Evolutionary conservation across 2,888 invertebrate genomes (phyloP), one percentile per base, ranked within the genome.

Genomic region (Tipula vernalis): DNA sequence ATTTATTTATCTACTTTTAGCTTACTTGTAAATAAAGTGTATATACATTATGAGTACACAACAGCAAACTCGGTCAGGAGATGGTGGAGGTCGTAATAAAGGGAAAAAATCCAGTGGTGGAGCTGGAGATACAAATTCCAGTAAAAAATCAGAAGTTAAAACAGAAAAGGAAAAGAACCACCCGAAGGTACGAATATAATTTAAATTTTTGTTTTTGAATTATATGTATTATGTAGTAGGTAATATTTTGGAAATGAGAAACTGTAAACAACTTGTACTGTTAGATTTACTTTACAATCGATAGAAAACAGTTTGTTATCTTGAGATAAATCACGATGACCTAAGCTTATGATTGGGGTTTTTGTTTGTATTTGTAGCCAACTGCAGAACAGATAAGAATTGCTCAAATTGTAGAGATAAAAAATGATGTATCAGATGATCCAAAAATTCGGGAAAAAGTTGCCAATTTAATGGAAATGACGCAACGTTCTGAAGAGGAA

Each of bases 401-500:
- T 93, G 96, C 96, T 91, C 94, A 95, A 93, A 96, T 96, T 91
- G 96, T 96, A 91, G 95, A 95, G 90, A 94, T 94, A 89, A 92
- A 93, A 93, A 94, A 93, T 88, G 92, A 92, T 87, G 93, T 93
- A 90, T 92, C 93, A 90, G 92, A 94, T 92, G 92, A 93, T 90
- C 93, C 93, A 87, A 94, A 94, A 90, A 94, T 94, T 91, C 93
- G 94, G 89, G 93, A 93, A 92, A 94, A 94, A 93, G 96, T 98
- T 88, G 94, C 94, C 89, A 95, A 95, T 92, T 93, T 98, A 88
- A 96, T 98, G 94, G 98, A 98, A 91, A 95, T 97, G 94, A 98
- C 98, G 87, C 95, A 96, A 89, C 95, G 96, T 90, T 94, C 96
- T 87, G 96, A 97, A 91, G 98, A 98, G 91, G 97, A 97, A 92